Evolutionary conservation across 1,140 invertebrate species (phyloP), one percentile per base, ranked within the genome.

Genomic region (Zeugodacus cucurbitae): DNA sequence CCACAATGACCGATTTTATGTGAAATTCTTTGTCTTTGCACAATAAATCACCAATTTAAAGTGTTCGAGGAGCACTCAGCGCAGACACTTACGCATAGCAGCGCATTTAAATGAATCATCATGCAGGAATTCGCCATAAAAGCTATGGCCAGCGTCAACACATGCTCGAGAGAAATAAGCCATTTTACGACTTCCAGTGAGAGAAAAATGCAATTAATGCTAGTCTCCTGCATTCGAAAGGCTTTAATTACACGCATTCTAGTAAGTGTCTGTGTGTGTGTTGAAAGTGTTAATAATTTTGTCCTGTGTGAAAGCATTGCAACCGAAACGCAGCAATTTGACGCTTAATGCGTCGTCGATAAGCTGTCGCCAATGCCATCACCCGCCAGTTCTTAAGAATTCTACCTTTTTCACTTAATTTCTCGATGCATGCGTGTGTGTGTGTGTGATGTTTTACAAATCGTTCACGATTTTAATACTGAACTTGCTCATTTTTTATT

Each of bases 381-480:
- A 70, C 11, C 64, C 14, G 26, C 8, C 22, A 29, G 48, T 82
- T 82, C n/a, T 82, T 48, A 82, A 14, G 74, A 82, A 82, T 54
- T 82, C 44, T 82, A 48, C 37, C 74, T 82, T 48, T 10, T 4
- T 26, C 41, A 48, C 22, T 70, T n/a, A 11, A 17, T 70, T 0
- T 70, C 0, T 62, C n/a, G n/a, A n/a, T 54, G 48, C 20, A 17
- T 54, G 1, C 14, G 10, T 54, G 48, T 54, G 48, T 54, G 14
- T 54, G 48, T 20, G 1, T 82, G 37, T 10, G 67, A 74, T 54
- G 41, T 48, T 82, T 82, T 82, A 82, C 74, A 54, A 82, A 82
- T 48, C 74, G n/a, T 82, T 82, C 74, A 82, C 74, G 74, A 82
- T 54, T 82, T 82, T 41, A 82, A 48, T 82, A 41, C 26, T 14